Percentiles rank a stretch among this genome's conserved stretches.
These are phyloP conservation scores for Arrhamphus sclerolepis DNA, from an alignment of 2,797 vertebrate species.

Conservation along the genomic window DNA sequence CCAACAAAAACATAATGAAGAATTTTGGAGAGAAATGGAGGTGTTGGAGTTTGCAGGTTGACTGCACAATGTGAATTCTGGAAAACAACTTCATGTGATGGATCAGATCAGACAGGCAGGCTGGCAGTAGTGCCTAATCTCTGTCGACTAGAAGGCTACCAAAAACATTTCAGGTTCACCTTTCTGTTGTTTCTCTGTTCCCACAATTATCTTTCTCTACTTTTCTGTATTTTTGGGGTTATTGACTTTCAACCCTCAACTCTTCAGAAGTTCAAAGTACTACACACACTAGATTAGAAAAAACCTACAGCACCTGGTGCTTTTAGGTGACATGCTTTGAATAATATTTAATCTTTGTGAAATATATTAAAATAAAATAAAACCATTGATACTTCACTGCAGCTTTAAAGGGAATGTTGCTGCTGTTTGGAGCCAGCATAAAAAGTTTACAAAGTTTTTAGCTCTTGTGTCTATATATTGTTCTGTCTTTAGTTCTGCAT, in stretches of 20 bases:
- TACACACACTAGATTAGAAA: constrained; percentile 1
- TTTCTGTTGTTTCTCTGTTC: constrained; percentile 16
- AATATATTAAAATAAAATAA: too few relatives aligned
- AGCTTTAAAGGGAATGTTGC: too few relatives aligned
- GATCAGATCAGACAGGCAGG: constrained; percentile 57
- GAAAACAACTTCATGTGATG: constrained; percentile 47
- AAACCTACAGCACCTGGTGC: constrained; percentile 19
- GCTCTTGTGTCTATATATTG: too few relatives aligned
- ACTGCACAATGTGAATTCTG: constrained; percentile 29
- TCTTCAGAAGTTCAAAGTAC: neutral
- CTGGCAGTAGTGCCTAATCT: constrained; percentile 33
- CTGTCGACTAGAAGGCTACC: constrained; percentile 32
- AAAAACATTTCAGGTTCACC: constrained; percentile 44
- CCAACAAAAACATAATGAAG: constrained; percentile 28
- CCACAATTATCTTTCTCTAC: constrained; percentile 7
- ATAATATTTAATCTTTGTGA: too few relatives aligned
- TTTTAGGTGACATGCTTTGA: constrained; percentile 8
- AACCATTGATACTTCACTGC: too few relatives aligned
- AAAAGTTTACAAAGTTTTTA: too few relatives aligned
- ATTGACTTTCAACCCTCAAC: constrained; percentile 38
- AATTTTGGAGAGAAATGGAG: constrained; percentile 5
- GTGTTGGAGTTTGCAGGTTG: constrained; percentile 12
- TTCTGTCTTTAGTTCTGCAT: too few relatives aligned
- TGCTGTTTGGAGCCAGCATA: too few relatives aligned
- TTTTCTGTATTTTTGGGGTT: constrained; percentile 27